phyloP scores from a whole-genome alignment of 2,888 invertebrate genomes.

The Cosmia trapezina region DNA sequence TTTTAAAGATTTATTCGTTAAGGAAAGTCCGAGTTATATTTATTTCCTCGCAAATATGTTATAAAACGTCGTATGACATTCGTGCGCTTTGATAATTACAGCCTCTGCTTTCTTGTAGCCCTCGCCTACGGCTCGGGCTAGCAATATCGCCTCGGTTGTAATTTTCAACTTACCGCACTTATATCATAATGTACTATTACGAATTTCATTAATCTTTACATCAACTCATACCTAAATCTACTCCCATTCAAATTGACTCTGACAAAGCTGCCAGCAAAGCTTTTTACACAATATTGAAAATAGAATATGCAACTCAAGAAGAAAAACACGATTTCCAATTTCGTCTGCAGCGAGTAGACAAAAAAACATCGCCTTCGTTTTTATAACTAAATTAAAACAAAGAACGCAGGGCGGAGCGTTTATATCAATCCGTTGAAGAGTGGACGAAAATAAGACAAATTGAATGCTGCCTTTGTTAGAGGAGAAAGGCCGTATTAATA shows the following conservation, averaged over 20 bases:
- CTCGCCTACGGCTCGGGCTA: too few species aligned
- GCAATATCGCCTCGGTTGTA: too few species aligned
- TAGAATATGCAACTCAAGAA: conserved; percentile 18
- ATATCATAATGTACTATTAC: too few species aligned
- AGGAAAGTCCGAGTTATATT: too few species aligned
- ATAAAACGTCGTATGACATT: too few species aligned
- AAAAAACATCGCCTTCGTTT: conserved; percentile 23
- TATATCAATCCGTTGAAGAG: conserved; percentile 41
- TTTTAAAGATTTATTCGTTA: too few species aligned
- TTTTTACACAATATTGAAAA: conserved; percentile 22
- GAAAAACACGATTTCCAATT: conserved; percentile 45
- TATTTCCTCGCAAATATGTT: too few species aligned
- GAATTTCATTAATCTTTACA: conserved; percentile 18
- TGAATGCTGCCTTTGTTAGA: conserved; percentile 44
- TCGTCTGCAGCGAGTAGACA: conserved; percentile 6
- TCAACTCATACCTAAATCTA: conserved; percentile 4
- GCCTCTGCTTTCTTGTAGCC: too few species aligned
- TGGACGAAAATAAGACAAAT: conserved; percentile 41
- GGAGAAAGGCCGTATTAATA: conserved; percentile 54
- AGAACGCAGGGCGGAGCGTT: conserved; percentile 31
- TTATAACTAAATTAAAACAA: conserved; percentile 48
- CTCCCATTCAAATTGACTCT: conserved; percentile 23
- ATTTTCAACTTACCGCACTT: too few species aligned
- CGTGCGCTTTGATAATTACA: too few species aligned
- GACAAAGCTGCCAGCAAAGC: conserved; percentile 11